Evolutionary conservation across 1,140 invertebrate species (phyloP).

Genomic region (Pseudomyrmex cubaensis): DNA sequence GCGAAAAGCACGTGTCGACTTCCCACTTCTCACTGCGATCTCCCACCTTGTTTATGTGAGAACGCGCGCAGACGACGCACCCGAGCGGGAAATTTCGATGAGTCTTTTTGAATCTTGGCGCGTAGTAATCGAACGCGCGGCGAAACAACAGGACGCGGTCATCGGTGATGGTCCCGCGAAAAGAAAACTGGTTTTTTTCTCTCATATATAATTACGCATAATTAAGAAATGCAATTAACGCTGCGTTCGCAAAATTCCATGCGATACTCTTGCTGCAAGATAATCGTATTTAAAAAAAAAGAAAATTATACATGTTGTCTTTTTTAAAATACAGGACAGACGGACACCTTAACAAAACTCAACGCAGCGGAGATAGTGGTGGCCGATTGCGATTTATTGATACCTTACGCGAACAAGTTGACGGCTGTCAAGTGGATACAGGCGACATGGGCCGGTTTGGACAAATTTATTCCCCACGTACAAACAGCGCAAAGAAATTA

Average conservation of each 20-base stretch:
- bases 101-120: slow-evolving; percentile 7
- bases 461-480: slow-evolving; percentile 74
- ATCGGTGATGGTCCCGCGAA: neutral
- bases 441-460: slow-evolving; percentile 85
- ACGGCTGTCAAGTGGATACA: slow-evolving; percentile 84
- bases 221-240: too few species aligned
- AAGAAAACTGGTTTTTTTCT: neutral
- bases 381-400: slow-evolving; percentile 81
- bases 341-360: slow-evolving; percentile 64
- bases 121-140: neutral
- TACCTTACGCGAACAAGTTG: slow-evolving; percentile 79
- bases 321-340: slow-evolving; percentile 60
- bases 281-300: neutral
- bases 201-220: too few species aligned
- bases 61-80: neutral
- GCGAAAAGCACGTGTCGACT: slow-evolving; percentile 60
- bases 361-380: slow-evolving; percentile 81
- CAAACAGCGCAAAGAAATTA: slow-evolving; percentile 71
- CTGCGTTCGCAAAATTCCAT: too few species aligned
- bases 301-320: neutral
- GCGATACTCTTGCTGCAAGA: neutral
- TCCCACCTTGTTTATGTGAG: neutral
- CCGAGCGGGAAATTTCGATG: slow-evolving; percentile 57
- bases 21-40: slow-evolving; percentile 37
- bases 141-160: neutral